Evolutionary conservation across 2,888 invertebrate species (phyloP), one percentile per base, ranked within the genome.

Genomic region (Ferdinandea cuprea): DNA sequence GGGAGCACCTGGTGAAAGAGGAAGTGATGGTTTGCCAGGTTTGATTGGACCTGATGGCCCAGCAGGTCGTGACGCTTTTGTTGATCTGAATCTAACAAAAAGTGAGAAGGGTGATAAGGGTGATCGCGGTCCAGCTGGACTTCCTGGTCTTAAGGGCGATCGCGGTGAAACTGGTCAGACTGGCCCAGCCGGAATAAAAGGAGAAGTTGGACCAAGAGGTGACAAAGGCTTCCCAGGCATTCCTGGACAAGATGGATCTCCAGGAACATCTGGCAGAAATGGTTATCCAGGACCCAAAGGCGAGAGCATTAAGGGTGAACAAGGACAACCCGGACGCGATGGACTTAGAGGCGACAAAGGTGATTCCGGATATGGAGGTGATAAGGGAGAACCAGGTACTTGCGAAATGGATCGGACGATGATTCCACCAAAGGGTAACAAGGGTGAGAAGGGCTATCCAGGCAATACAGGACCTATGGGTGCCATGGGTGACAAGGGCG

Each of bases 251-350:
- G 93, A 96, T 87, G 97, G 97, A 19, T 91, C 88, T 40, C 93
- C 95, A 50, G 98, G 96, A 19, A 89, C 89, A 8, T 91, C 93
- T 46, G 94, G 94, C 32, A 90, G 90, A 68, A 93, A 95, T 37
- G 97, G 97, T 30, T 87, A 88, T 5, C 93, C 94, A 79, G 97
- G 97, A 19, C 61, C 91, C 61, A 93, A 94, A 86, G 97, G 96
- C 19, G 85, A 91, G 1, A 95, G 95, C 78, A 89, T 96, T 13
- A 96, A 95, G 89, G 97, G 97, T 86, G 95, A 95, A 88, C 92
- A 93, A 13, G 96, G 96, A 37, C 89, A 89, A 54, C 89, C 92
- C 5, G 96, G 96, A 42, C 87, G 88, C 6, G 88, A 91, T 59
- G 96, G 96, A 4, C 85, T 85, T 0, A 92, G 92, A 87, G 91